Evolutionary conservation across 2,113 vertebrate genomes (phyloP).

Genomic region (Aegotheles bennettii): DNA sequence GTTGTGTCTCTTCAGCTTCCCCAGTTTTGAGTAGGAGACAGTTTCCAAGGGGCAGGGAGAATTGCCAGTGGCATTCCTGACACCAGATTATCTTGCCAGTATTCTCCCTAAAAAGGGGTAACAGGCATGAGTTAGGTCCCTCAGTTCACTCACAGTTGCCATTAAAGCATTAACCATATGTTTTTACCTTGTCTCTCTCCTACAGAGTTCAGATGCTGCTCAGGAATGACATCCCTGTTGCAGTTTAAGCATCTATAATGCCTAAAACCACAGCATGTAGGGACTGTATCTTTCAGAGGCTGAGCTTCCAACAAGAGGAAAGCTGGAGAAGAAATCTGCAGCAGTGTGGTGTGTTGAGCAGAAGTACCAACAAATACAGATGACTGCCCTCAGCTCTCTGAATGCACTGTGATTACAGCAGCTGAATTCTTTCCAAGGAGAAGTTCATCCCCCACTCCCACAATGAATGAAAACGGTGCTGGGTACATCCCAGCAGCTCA

Average conservation of each 20-base stretch:
- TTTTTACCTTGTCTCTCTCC: not conserved
- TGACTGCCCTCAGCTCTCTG: not conserved
- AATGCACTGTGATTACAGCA: not conserved
- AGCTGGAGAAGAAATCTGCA: not conserved
- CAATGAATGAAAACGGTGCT: not conserved
- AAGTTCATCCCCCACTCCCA: not conserved
- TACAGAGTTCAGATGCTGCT: not conserved
- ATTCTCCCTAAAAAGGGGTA: not conserved
- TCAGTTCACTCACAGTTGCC: not conserved
- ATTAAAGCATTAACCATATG: not conserved
- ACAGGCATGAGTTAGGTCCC: not conserved
- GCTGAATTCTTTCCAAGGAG: not conserved
- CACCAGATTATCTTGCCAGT: not conserved
- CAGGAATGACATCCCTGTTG: not conserved
- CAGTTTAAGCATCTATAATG: not conserved
- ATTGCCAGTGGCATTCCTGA: not conserved
- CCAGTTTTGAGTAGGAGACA: not conserved
- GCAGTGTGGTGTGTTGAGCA: not conserved
- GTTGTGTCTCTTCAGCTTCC: not conserved
- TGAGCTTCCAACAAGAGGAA: not conserved
- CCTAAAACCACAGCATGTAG: fast-evolving
- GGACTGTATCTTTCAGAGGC: not conserved
- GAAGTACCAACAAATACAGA: not conserved
- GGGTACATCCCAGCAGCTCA: not conserved
- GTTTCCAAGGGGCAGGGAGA: not conserved